phyloP scores from a whole-genome alignment of 2,797 vertebrate species.

The Neopelma chrysocephalum region DNA sequence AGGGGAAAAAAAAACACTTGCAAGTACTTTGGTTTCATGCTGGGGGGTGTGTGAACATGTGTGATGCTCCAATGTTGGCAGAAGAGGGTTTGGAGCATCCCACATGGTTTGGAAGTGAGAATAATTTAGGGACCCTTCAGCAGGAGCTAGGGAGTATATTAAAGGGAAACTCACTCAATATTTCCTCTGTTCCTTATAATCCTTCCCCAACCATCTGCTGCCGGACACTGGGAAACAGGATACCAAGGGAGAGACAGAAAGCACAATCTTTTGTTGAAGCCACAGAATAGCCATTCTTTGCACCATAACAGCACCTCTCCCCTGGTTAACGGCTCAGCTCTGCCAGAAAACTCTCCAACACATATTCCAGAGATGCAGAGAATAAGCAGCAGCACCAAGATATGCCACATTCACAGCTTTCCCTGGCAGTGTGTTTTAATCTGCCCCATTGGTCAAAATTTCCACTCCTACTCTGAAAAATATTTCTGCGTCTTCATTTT shows the following conservation, averaged over 20 bases:
- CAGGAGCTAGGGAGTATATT: not conserved
- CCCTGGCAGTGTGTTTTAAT: not conserved
- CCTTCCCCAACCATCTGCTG: constrained; percentile 31
- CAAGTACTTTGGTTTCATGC: not conserved
- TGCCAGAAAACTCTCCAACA: not conserved
- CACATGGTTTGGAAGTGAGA: not conserved
- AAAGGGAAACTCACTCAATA: not conserved
- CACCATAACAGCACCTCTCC: not conserved
- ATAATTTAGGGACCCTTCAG: not conserved
- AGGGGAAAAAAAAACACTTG: not conserved
- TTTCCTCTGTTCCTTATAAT: constrained; percentile 33
- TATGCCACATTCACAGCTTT: not conserved
- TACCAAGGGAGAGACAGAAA: not conserved
- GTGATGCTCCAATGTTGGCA: accelerated
- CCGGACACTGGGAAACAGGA: constrained; percentile 23
- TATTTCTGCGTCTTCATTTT: constrained; percentile 30
- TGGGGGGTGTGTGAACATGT: accelerated
- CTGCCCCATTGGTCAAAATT: not conserved
- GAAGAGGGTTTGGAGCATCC: not conserved
- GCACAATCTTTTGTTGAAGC: not conserved
- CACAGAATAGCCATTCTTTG: not conserved
- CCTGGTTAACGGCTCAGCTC: not conserved
- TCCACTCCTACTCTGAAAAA: constrained; percentile 34
- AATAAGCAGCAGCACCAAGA: not conserved
- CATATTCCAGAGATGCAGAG: not conserved